phyloP scores from a whole-genome alignment of 1,140 invertebrate genomes.

The Zaprionus inermis region DNA sequence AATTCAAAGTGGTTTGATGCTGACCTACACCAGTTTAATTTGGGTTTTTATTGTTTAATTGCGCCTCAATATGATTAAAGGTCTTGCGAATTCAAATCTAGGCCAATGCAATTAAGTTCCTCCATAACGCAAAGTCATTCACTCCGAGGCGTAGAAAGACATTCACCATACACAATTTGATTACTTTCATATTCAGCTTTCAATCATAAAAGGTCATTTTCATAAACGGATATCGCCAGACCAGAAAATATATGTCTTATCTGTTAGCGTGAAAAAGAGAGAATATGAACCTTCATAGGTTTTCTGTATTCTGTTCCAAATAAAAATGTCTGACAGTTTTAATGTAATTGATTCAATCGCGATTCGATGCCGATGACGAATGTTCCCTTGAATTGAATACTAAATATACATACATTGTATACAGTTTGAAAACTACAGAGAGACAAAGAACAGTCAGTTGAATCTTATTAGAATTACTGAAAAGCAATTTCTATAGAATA shows the following conservation, averaged over 20 bases:
- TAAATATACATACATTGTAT: background rate
- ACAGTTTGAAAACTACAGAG: background rate
- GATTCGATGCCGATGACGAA: slow-evolving; percentile 14
- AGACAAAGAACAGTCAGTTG: background rate
- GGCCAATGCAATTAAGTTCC: slow-evolving; percentile 40
- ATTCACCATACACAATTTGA: background rate
- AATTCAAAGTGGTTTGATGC: slow-evolving; percentile 56
- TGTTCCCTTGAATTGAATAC: slow-evolving; percentile 6
- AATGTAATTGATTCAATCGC: slow-evolving; percentile 36
- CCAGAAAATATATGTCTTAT: background rate
- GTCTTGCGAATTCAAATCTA: slow-evolving; percentile 21
- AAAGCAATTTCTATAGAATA: background rate
- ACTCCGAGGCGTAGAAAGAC: slow-evolving; percentile 12
- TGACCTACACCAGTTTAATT: slow-evolving; percentile 62
- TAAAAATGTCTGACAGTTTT: slow-evolving; percentile 28
- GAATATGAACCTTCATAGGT: background rate
- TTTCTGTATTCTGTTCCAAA: slow-evolving; percentile 17
- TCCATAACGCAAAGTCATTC: slow-evolving; percentile 24
- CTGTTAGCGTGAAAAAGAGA: background rate
- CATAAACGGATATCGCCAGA: slow-evolving; percentile 18
- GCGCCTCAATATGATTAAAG: slow-evolving; percentile 22
- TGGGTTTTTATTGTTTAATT: slow-evolving; percentile 33
- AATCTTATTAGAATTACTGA: background rate
- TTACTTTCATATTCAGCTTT: slow-evolving; percentile 11
- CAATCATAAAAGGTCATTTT: slow-evolving; percentile 29